Conservation (phyloP, 2,113 vertebrate genomes). For the Ctenomys sociabilis region DNA sequence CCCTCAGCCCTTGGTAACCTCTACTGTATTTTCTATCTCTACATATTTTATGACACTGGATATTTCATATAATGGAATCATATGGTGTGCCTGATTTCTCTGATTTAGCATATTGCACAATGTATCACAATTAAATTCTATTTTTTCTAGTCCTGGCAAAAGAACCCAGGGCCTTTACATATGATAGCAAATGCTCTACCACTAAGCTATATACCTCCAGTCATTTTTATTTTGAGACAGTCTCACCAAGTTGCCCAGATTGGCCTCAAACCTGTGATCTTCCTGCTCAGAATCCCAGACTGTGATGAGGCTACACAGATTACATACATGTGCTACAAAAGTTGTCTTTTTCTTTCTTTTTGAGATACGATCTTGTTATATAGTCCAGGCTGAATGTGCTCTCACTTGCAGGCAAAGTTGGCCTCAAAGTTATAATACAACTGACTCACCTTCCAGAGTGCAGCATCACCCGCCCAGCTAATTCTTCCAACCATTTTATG, state of each 20-base stretch:
- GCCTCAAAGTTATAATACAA: background rate
- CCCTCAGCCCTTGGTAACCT: background rate
- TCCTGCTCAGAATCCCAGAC: background rate
- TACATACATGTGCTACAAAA: background rate
- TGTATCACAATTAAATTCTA: background rate
- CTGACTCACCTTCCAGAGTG: background rate
- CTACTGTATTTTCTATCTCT: slow-evolving; percentile 4
- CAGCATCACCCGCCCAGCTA: background rate
- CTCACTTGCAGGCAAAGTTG: background rate
- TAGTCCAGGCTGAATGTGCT: background rate
- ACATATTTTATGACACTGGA: background rate
- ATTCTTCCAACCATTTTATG: slow-evolving; percentile 17
- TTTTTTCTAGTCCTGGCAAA: background rate
- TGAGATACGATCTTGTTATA: background rate
- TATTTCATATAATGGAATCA: slow-evolving; percentile 18
- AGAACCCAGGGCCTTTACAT: background rate
- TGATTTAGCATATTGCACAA: background rate
- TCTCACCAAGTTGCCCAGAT: background rate
- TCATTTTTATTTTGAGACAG: background rate
- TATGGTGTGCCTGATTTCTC: slow-evolving; percentile 22
- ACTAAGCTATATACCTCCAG: background rate
- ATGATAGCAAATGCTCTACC: background rate
- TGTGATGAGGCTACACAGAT: background rate
- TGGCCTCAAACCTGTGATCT: background rate
- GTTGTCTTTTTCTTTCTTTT: background rate